phyloP scores from a whole-genome alignment of 2,797 vertebrate genomes.

The Neosalanx taihuensis region DNA sequence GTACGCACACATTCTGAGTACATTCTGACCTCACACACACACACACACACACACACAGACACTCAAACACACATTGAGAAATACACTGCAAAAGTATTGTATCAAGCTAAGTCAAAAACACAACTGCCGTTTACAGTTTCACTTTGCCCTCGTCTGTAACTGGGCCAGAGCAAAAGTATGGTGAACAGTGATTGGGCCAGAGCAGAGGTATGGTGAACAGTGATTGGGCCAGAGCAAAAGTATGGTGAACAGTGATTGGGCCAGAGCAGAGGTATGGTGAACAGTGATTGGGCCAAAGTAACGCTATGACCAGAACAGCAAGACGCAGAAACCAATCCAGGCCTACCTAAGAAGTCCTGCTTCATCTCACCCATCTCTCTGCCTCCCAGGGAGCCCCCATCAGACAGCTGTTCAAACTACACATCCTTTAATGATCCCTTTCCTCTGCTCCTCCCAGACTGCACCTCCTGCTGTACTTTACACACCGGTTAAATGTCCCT shows the following conservation, averaged over 20 bases:
- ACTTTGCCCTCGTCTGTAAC: not conserved
- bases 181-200: too few species aligned
- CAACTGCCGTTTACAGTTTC: not conserved
- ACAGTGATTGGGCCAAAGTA: too few species aligned
- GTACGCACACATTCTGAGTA: too few species aligned
- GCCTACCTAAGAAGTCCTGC: not conserved
- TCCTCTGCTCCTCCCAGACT: too few species aligned
- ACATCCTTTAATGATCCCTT: not conserved
- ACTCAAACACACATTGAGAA: constrained; percentile 9
- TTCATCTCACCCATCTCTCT: not conserved
- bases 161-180: too few species aligned
- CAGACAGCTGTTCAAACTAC: not conserved
- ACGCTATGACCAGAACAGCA: not conserved
- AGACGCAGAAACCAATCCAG: not conserved
- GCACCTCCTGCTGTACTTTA: too few species aligned
- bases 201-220: too few species aligned
- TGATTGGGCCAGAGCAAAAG: too few species aligned
- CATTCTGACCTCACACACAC: not conserved
- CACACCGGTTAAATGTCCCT: too few species aligned
- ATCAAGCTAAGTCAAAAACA: not conserved
- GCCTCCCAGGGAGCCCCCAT: not conserved
- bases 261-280: not conserved
- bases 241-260: too few species aligned
- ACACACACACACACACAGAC: constrained; percentile 6
- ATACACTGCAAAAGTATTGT: not conserved